Percentiles rank a stretch among this genome's conserved stretches.
Conservation (phyloP, 1,140 invertebrate genomes). For the Argopecten irradians region DNA sequence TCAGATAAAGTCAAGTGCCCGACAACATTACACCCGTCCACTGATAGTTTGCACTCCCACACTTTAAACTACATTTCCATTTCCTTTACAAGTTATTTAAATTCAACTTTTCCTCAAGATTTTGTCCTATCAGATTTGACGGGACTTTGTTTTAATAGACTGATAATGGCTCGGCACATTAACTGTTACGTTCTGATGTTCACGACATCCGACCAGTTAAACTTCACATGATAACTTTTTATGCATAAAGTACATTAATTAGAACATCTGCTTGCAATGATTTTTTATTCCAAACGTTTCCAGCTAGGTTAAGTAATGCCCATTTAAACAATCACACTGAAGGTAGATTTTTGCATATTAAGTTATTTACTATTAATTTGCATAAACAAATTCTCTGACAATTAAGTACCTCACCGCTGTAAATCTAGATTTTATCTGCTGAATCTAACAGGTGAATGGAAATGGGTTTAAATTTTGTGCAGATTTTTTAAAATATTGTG, state of each 20-base stretch:
- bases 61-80: neutral
- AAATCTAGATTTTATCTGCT: no score
- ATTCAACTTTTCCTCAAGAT: neutral
- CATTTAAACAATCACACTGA: neutral
- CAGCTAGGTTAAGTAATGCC: neutral
- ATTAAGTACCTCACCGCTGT: no score
- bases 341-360: no score
- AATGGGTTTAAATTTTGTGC: no score
- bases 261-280: neutral
- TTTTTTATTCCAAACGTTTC: neutral
- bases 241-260: neutral
- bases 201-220: neutral
- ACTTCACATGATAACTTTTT: slow-evolving; percentile 8
- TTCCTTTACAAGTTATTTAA: slow-evolving; percentile 22
- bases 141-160: neutral
- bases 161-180: neutral
- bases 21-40: neutral
- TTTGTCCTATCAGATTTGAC: neutral
- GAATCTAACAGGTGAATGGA: no score
- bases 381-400: neutral
- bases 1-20: neutral
- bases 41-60: neutral
- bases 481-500: no score
- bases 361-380: neutral
- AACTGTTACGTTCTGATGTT: neutral